phyloP scores from a whole-genome alignment of 2,888 invertebrate species.

The Iselma pallidipennis region DNA sequence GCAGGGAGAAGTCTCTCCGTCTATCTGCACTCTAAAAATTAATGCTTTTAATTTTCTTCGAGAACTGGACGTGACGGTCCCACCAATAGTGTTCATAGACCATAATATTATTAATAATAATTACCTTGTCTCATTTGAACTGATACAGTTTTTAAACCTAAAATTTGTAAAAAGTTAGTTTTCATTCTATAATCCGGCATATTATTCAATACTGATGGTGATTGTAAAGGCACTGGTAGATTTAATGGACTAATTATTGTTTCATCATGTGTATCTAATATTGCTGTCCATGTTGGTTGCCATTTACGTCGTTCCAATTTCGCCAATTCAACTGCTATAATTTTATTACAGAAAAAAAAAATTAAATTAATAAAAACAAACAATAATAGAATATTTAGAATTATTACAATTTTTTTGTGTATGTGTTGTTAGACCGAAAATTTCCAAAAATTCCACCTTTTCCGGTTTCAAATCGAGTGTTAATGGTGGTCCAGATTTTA shows the following conservation, averaged over 20 bases:
- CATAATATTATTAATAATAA: too few species aligned
- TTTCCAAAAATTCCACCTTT: conserved; percentile 65
- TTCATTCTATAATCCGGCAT: conserved; percentile 61
- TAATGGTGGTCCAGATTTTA: conserved; percentile 62
- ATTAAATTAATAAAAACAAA: conserved; percentile 7
- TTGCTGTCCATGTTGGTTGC: conserved; percentile 48
- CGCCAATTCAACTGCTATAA: conserved; percentile 62
- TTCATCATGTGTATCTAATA: conserved; percentile 46
- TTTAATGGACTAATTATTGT: conserved; percentile 48
- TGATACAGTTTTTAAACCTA: conserved; percentile 63
- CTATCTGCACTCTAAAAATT: too few species aligned
- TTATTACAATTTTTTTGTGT: conserved; percentile 64
- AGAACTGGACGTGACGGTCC: too few species aligned
- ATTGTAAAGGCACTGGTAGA: conserved; percentile 59
- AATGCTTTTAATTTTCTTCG: too few species aligned
- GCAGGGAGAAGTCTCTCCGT: too few species aligned
- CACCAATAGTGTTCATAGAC: too few species aligned
- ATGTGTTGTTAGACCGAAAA: conserved; percentile 67
- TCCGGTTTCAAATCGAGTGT: conserved; percentile 57
- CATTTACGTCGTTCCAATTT: conserved; percentile 63
- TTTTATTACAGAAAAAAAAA: conserved; percentile 25
- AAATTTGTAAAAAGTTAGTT: conserved; percentile 62
- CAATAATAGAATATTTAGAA: not conserved
- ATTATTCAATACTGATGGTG: conserved; percentile 57
- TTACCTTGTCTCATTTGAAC: conserved; percentile 64